These are phyloP conservation scores for Oxyteleia sp. DNA, from an alignment of 2,888 invertebrate species.

Conservation along the genomic window DNA sequence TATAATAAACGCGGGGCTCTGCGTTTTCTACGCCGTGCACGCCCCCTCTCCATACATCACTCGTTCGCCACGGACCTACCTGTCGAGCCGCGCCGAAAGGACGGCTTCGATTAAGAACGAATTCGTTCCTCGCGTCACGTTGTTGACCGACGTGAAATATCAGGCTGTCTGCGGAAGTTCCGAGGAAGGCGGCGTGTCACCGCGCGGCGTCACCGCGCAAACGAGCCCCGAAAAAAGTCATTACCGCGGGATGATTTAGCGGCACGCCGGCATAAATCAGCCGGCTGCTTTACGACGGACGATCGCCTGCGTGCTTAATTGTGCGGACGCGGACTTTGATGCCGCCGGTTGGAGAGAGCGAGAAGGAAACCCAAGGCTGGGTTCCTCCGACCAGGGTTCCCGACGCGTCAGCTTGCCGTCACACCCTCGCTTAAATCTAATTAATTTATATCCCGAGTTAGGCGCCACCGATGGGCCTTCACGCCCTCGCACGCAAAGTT, in stretches of 20 bases:
- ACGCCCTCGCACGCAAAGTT: constrained; percentile 38
- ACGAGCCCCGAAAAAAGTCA: constrained; percentile 45
- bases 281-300: constrained; percentile 53
- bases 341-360: constrained; percentile 72
- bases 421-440: constrained; percentile 87
- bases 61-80: constrained; percentile 76
- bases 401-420: constrained; percentile 78
- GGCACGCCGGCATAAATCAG: constrained; percentile 54
- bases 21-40: constrained; percentile 84
- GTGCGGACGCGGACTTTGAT: constrained; percentile 71
- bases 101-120: constrained; percentile 15
- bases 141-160: constrained; percentile 5
- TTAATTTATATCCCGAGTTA: constrained; percentile 86
- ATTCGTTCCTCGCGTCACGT: constrained; percentile 17
- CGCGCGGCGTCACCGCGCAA: constrained; percentile 12
- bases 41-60: constrained; percentile 85
- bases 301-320: constrained; percentile 51
- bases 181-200: constrained; percentile 5
- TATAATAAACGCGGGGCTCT: constrained; percentile 85
- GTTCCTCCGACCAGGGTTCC: no score
- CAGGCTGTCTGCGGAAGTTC: not conserved
- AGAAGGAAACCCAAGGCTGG: constrained; percentile 69
- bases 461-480: constrained; percentile 83
- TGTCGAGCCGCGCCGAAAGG: constrained; percentile 74
- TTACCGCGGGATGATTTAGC: constrained; percentile 63